Percentiles rank a stretch among this genome's conserved stretches.
Conservation (phyloP, 2,797 vertebrate species). For the Peromyscus nudipes region DNA sequence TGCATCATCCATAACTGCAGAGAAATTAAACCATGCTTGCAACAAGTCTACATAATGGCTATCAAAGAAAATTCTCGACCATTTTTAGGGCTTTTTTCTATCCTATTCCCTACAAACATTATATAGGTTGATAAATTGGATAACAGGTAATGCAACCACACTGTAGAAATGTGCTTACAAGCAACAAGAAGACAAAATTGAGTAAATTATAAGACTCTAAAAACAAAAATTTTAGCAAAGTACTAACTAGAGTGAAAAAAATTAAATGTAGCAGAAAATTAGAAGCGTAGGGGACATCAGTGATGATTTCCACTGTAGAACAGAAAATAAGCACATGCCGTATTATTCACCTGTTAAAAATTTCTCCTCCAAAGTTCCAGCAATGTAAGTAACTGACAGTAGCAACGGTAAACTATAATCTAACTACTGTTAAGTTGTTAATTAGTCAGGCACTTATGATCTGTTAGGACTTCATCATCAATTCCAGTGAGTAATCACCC, state of each 20-base stretch:
- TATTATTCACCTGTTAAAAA: conserved; percentile 8
- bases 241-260: conserved; percentile 11
- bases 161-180: not conserved
- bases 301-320: not conserved
- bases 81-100: not conserved
- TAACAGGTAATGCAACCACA: not conserved
- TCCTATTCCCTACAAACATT: not conserved
- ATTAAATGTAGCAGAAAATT: conserved; percentile 28
- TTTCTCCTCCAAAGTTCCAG: conserved; percentile 2
- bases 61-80: not conserved
- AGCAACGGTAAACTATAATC: conserved; percentile 20
- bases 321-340: not conserved
- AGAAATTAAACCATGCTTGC: conserved; percentile 20
- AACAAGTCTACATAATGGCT: not conserved
- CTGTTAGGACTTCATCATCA: not conserved
- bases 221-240: conserved; percentile 25
- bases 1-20: not conserved
- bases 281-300: not conserved
- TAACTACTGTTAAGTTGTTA: conserved; percentile 46
- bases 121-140: not conserved
- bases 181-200: not conserved
- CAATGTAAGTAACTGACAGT: conserved; percentile 12
- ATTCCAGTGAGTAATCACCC: conserved; percentile 56
- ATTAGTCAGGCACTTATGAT: conserved; percentile 57
- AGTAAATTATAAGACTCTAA: conserved; percentile 16